These are phyloP conservation scores for Eumerus sabulonum DNA, from an alignment of 2,888 invertebrate genomes.

Conservation along the genomic window DNA sequence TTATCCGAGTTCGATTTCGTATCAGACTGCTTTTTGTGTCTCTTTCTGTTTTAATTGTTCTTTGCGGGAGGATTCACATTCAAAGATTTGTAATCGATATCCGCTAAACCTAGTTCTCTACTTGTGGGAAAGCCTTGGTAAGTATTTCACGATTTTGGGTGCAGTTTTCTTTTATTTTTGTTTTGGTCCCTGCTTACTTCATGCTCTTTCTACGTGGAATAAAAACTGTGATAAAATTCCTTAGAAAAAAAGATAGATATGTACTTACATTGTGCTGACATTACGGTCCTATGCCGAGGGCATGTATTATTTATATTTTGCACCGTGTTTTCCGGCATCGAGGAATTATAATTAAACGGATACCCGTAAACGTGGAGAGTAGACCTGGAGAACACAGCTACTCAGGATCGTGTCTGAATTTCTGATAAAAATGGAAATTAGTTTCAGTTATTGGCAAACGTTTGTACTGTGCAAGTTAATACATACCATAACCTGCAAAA, in stretches of 20 bases:
- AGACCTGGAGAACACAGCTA: constrained; percentile 20
- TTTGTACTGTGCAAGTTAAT: no score
- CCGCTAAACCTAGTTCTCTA: constrained; percentile 43
- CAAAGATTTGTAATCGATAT: constrained; percentile 56
- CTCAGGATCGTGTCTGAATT: constrained; percentile 47
- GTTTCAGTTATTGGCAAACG: constrained; percentile 15
- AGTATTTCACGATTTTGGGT: constrained; percentile 54
- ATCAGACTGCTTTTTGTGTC: constrained; percentile 41
- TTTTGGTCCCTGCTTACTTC: constrained; percentile 8
- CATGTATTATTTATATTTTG: constrained; percentile 62
- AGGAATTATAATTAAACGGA: constrained; percentile 62
- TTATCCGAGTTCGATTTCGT: constrained; percentile 65
- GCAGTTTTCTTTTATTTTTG: constrained; percentile 23
- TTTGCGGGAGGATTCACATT: constrained; percentile 33
- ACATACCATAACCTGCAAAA: background rate
- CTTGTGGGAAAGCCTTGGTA: constrained; percentile 20
- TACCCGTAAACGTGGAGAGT: no score
- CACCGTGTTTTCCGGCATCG: constrained; percentile 51
- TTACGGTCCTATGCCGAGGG: constrained; percentile 56
- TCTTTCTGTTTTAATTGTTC: constrained; percentile 58
- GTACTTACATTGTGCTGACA: constrained; percentile 58
- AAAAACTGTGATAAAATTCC: constrained; percentile 46
- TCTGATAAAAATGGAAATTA: constrained; percentile 48
- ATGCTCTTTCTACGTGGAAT: no score
- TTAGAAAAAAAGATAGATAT: constrained; percentile 38